Conservation (phyloP, 2,797 vertebrate species). For the Anguilla pacifica region DNA sequence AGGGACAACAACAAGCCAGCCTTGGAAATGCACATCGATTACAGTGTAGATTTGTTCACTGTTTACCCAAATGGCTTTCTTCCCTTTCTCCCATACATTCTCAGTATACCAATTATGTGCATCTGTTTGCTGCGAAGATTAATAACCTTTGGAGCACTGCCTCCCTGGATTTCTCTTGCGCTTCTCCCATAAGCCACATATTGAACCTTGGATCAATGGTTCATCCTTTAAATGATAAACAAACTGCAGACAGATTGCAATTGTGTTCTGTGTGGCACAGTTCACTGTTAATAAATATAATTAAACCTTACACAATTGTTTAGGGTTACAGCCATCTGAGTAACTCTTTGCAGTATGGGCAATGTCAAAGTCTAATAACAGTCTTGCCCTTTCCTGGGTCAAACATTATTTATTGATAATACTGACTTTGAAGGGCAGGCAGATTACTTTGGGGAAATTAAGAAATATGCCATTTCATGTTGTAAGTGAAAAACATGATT, state of each 20-base stretch:
- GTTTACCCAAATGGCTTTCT: slow-evolving; percentile 15
- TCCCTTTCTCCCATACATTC: not conserved
- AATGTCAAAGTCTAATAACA: not conserved
- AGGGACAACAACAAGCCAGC: slow-evolving; percentile 7
- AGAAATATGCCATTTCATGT: not conserved
- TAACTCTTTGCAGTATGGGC: not conserved
- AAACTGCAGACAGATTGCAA: slow-evolving; percentile 8
- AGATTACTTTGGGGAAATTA: not conserved
- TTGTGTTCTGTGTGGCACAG: not conserved
- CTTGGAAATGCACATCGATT: slow-evolving; percentile 5
- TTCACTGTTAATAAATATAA: not conserved
- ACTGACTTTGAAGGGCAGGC: slow-evolving; percentile 8
- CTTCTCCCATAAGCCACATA: slow-evolving; percentile 1
- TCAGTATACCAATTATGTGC: not conserved
- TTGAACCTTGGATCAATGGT: not conserved
- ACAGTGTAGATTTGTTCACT: not conserved
- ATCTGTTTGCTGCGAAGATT: slow-evolving; percentile 25
- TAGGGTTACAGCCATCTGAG: not conserved
- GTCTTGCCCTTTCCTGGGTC: not conserved
- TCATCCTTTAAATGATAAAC: slow-evolving; percentile 3
- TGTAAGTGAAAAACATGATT: slow-evolving; percentile 3
- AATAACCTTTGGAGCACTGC: slow-evolving; percentile 3
- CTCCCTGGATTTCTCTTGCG: not conserved
- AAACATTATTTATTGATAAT: slow-evolving; percentile 8
- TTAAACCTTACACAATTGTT: not conserved